Evolutionary conservation across 2,797 vertebrate species (phyloP).

Genomic region (Poecilia wingei): DNA sequence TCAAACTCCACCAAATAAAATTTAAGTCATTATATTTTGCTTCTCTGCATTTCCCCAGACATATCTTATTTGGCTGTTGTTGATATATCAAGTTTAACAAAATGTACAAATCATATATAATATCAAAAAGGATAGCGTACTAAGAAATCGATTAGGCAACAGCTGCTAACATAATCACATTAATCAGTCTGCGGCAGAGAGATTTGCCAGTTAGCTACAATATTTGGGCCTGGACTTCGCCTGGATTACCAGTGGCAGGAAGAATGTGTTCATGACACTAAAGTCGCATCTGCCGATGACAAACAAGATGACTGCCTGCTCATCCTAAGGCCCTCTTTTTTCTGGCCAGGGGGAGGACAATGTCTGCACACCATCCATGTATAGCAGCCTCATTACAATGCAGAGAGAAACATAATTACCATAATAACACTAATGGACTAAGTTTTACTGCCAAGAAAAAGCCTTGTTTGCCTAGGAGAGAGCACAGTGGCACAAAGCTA

Average conservation of each 20-base stretch:
- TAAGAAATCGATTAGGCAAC: conserved; percentile 41
- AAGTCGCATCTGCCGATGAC: conserved; percentile 50
- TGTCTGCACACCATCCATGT: conserved; percentile 45
- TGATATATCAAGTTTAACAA: conserved; percentile 21
- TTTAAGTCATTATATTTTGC: conserved; percentile 36
- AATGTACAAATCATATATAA: conserved; percentile 25
- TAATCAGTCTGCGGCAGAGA: conserved; percentile 30
- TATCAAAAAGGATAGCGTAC: conserved; percentile 39
- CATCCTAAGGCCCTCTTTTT: conserved; percentile 42
- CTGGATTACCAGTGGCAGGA: conserved; percentile 40
- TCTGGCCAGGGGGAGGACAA: conserved; percentile 38
- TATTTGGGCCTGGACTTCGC: conserved; percentile 33
- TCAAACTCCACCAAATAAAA: conserved; percentile 43
- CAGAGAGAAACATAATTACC: conserved; percentile 62
- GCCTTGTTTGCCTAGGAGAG: conserved; percentile 57
- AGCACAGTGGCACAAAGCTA: conserved; percentile 42
- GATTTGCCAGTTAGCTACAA: conserved; percentile 31
- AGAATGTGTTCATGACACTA: conserved; percentile 37
- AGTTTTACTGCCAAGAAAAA: conserved; percentile 56
- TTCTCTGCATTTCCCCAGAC: conserved; percentile 30
- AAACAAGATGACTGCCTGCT: conserved; percentile 49
- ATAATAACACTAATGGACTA: conserved; percentile 68
- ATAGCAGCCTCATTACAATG: conserved; percentile 58
- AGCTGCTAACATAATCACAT: conserved; percentile 32
- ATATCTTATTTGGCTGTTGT: conserved; percentile 37